These are phyloP conservation scores for Bryconaethiops microstoma DNA, from an alignment of 2,797 vertebrate species.

Conservation along the genomic window DNA sequence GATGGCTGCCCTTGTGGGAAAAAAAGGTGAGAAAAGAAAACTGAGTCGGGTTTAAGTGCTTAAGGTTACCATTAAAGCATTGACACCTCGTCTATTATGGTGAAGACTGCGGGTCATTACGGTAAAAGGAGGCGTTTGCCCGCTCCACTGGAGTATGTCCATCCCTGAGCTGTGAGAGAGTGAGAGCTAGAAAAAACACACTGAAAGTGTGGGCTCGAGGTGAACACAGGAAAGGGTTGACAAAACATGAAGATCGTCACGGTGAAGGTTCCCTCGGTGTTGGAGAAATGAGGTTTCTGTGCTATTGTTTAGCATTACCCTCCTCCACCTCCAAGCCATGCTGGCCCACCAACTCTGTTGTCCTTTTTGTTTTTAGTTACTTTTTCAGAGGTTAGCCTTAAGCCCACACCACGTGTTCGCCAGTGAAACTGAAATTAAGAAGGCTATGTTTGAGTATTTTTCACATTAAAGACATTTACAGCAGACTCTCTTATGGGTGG, in stretches of 20 bases:
- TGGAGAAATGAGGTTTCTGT: slow-evolving; percentile 56
- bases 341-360: background rate
- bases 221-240: slow-evolving; percentile 31
- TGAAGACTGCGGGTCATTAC: slow-evolving; percentile 56
- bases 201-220: slow-evolving; percentile 24
- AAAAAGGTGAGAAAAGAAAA: slow-evolving; percentile 17
- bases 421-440: no score
- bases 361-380: background rate
- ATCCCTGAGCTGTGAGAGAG: slow-evolving; percentile 46
- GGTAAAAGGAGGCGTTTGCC: slow-evolving; percentile 52
- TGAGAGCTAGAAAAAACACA: slow-evolving; percentile 20
- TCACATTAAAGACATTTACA: no score
- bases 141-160: slow-evolving; percentile 62
- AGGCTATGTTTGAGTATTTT: no score
- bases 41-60: slow-evolving; percentile 48
- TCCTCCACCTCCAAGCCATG: slow-evolving; percentile 7
- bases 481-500: no score
- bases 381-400: background rate
- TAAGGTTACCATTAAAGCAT: slow-evolving; percentile 53
- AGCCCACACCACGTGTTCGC: background rate
- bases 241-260: slow-evolving; percentile 44
- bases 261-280: slow-evolving; percentile 52
- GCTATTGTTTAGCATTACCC: slow-evolving; percentile 49
- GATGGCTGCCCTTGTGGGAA: background rate
- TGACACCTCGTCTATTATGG: slow-evolving; percentile 57